Conservation (phyloP, 2,797 vertebrate species). For the Pangasius djambal region DNA sequence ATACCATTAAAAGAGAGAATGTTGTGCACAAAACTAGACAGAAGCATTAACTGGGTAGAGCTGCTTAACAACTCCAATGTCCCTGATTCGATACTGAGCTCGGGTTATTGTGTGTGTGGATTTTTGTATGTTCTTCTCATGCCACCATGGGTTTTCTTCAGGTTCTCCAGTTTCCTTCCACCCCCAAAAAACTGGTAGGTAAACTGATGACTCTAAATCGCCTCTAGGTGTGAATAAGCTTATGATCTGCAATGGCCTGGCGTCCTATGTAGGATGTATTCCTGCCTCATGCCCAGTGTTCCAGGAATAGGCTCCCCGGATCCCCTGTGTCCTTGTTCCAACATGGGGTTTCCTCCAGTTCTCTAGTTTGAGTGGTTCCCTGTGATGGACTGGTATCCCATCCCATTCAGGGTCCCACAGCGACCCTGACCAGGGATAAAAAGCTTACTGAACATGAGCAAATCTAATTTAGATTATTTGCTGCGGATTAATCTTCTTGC, state of each 20-base stretch:
- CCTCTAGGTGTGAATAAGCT: not conserved
- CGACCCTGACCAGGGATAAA: not conserved
- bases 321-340: not conserved
- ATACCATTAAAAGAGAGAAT: not conserved
- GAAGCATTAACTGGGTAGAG: not conserved
- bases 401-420: not conserved
- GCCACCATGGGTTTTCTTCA: not conserved
- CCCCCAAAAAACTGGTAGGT: not conserved
- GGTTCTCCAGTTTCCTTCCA: not conserved
- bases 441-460: not conserved
- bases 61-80: not conserved
- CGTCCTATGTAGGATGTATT: not conserved
- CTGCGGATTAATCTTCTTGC: not conserved
- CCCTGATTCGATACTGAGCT: not conserved
- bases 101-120: not conserved
- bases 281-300: not conserved
- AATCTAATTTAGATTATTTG: not conserved
- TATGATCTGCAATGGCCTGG: not conserved
- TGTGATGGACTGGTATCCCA: not conserved
- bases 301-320: not conserved
- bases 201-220: not conserved
- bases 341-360: not conserved
- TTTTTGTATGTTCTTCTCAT: not conserved
- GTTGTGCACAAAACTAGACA: not conserved
- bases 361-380: not conserved